phyloP scores from a whole-genome alignment of 1,140 invertebrate species.

The Zaprionus ornatus region DNA sequence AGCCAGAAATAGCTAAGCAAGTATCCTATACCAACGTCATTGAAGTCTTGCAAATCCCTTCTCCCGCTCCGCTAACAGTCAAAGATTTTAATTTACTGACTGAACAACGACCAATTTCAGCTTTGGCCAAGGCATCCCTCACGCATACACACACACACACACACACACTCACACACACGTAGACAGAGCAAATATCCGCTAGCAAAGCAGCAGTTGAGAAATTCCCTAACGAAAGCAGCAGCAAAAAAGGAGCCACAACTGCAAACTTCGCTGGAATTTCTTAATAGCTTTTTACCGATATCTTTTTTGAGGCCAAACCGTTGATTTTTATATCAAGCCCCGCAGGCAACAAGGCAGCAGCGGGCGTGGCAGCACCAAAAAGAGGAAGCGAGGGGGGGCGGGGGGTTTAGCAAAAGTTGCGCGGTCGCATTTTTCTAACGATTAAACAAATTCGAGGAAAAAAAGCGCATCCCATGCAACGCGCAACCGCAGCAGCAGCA shows the following conservation, averaged over 20 bases:
- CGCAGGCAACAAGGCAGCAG: slow-evolving; percentile 38
- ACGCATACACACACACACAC: not conserved
- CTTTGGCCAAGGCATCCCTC: not conserved
- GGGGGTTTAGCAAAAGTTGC: slow-evolving; percentile 44
- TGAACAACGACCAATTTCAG: slow-evolving; percentile 14
- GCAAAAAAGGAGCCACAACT: slow-evolving; percentile 49
- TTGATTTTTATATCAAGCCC: slow-evolving; percentile 61
- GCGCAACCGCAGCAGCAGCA: slow-evolving; percentile 36
- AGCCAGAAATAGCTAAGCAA: not conserved
- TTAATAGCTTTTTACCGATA: slow-evolving; percentile 83
- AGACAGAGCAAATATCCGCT: slow-evolving; percentile 38
- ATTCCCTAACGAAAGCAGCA: slow-evolving; percentile 35
- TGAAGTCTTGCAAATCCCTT: too few species aligned
- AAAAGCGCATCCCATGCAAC: slow-evolving; percentile 80
- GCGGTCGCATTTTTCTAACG: slow-evolving; percentile 79
- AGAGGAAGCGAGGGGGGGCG: not conserved
- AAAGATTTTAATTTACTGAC: slow-evolving; percentile 3
- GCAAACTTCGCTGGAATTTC: slow-evolving; percentile 79
- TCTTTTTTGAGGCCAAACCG: slow-evolving; percentile 65
- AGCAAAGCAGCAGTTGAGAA: slow-evolving; percentile 24
- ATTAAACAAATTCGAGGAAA: slow-evolving; percentile 83
- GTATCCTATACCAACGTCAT: not conserved
- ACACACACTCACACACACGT: slow-evolving; percentile 3
- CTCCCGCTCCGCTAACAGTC: too few species aligned
- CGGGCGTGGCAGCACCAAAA: not conserved